Conservation (phyloP, 2,888 invertebrate genomes). For the Stenchaetothrips biformis region DNA sequence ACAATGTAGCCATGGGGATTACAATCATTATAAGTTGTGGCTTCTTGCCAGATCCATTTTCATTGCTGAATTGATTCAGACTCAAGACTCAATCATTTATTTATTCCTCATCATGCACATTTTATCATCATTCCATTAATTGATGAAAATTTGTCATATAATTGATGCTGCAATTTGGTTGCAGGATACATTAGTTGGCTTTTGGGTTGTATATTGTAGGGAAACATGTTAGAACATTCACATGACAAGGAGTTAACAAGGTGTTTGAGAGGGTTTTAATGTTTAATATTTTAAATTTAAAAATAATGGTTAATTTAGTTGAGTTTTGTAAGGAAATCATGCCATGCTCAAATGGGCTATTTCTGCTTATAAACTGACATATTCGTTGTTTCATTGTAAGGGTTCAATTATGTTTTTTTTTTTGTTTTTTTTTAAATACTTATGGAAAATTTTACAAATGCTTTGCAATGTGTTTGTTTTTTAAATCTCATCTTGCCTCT, state of each 20-base stretch:
- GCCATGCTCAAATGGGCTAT: not conserved
- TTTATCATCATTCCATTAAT: not conserved
- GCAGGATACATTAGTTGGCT: not conserved
- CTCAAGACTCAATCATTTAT: not conserved
- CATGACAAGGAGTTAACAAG: not conserved
- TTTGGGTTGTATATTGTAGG: not conserved
- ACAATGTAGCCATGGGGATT: no score
- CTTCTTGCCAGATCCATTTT: no score
- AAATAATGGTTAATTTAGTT: not conserved
- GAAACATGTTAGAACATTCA: not conserved
- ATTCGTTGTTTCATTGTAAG: conserved; percentile 13
- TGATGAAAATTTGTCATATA: not conserved
- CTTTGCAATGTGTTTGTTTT: not conserved
- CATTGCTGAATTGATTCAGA: not conserved
- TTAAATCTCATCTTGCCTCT: not conserved
- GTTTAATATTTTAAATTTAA: not conserved
- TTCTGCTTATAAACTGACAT: not conserved
- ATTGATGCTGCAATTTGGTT: not conserved
- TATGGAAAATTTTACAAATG: not conserved
- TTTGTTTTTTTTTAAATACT: not conserved
- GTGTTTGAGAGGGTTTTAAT: not conserved
- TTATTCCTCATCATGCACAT: not conserved
- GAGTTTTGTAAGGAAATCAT: not conserved
- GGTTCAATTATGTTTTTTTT: not conserved
- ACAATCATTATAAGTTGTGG: no score